Evolutionary conservation across 2,888 invertebrate genomes (phyloP).

Genomic region (Drosophila nr. perissopoda): DNA sequence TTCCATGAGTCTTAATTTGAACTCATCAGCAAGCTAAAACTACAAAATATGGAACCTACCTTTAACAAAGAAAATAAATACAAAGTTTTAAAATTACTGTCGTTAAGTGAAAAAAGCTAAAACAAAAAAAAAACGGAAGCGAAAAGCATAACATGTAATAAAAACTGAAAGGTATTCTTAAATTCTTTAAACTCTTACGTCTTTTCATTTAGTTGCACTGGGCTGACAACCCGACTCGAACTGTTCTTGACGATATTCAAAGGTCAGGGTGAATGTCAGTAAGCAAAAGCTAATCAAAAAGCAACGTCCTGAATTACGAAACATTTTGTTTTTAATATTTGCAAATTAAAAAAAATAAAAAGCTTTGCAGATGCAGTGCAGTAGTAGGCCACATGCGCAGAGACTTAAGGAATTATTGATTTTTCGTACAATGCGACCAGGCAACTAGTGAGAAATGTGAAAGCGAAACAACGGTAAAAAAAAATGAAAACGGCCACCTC

Average conservation of each 20-base stretch:
- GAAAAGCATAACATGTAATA: slow-evolving; percentile 64
- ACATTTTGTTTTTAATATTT: slow-evolving; percentile 6
- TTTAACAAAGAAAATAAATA: slow-evolving; percentile 44
- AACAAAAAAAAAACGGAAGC: slow-evolving; percentile 31
- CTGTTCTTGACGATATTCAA: background rate
- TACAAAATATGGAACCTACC: slow-evolving; percentile 53
- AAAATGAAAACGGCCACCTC: background rate
- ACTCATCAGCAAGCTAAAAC: slow-evolving; percentile 53
- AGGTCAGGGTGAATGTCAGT: slow-evolving; percentile 40
- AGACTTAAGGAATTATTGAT: slow-evolving; percentile 37
- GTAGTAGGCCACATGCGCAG: slow-evolving; percentile 13
- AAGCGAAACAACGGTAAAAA: slow-evolving; percentile 7
- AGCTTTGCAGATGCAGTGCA: slow-evolving; percentile 7
- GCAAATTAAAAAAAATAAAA: background rate
- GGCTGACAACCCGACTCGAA: slow-evolving; percentile 27
- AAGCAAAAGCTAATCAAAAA: slow-evolving; percentile 9
- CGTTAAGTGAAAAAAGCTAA: slow-evolving; percentile 56
- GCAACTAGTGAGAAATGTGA: slow-evolving; percentile 14
- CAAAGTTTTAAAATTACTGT: slow-evolving; percentile 68
- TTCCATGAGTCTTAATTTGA: slow-evolving; percentile 46
- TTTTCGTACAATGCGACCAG: slow-evolving; percentile 31
- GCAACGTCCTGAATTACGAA: background rate
- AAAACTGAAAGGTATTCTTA: slow-evolving; percentile 74
- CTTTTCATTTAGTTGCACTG: slow-evolving; percentile 39
- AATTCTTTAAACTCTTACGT: slow-evolving; percentile 68